Evolutionary conservation across 2,797 vertebrate species (phyloP).

Genomic region (Nyctalus aviator): DNA sequence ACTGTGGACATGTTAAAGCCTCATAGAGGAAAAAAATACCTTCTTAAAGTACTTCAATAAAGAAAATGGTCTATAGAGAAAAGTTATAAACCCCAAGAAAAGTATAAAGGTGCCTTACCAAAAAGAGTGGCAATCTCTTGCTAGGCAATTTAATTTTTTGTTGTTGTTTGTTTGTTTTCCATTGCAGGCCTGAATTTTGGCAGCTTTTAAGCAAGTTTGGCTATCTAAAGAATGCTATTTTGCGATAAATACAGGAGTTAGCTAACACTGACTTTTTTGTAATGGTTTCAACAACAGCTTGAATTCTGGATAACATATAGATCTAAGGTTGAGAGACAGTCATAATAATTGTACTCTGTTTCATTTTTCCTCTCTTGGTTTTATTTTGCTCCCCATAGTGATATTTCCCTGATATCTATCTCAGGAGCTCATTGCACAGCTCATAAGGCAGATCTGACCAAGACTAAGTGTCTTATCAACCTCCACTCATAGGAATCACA

Average conservation of each 20-base stretch:
- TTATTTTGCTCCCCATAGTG: not conserved
- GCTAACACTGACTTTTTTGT: not conserved
- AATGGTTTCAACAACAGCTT: constrained; percentile 48
- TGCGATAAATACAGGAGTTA: constrained; percentile 59
- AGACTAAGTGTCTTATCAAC: not conserved
- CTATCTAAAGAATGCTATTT: constrained; percentile 39
- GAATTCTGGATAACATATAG: constrained; percentile 41
- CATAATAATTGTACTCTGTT: not conserved
- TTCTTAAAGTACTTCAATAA: constrained; percentile 44
- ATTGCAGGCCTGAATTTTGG: constrained; percentile 68
- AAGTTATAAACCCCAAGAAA: constrained; percentile 28
- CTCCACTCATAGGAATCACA: not conserved
- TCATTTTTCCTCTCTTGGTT: not conserved
- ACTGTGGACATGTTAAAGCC: not conserved
- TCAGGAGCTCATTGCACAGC: not conserved
- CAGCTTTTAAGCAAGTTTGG: constrained; percentile 53
- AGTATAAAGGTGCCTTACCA: constrained; percentile 14
- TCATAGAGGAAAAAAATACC: not conserved
- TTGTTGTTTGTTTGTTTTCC: not conserved
- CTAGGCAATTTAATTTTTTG: constrained; percentile 49
- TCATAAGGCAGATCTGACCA: not conserved
- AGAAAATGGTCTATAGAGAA: constrained; percentile 33
- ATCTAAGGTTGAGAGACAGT: not conserved
- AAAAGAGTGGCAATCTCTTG: constrained; percentile 48
- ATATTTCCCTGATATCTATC: not conserved